These are phyloP conservation scores for Cotesia glomerata DNA, from an alignment of 1,140 invertebrate species.

Conservation along the genomic window DNA sequence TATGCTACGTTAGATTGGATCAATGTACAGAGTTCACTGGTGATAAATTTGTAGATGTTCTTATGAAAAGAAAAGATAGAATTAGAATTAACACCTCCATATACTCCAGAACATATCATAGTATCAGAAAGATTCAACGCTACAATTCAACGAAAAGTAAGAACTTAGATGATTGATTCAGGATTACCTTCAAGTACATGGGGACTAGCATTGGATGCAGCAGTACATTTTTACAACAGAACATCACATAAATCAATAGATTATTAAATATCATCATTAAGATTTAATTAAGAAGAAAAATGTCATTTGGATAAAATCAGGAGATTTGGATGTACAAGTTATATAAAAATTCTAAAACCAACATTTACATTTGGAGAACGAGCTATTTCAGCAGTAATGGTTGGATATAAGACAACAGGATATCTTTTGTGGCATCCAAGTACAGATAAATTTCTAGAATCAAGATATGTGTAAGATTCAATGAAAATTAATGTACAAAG, in stretches of 20 bases:
- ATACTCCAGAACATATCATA: constrained; percentile 52
- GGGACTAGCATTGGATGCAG: constrained; percentile 46
- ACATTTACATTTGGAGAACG: background rate
- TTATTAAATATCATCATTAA: background rate
- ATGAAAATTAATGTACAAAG: constrained; percentile 14
- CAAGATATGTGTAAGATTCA: constrained; percentile 19
- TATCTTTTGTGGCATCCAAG: background rate
- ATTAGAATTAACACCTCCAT: constrained; percentile 28
- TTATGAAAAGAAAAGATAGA: constrained; percentile 21
- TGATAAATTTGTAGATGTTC: constrained; percentile 14
- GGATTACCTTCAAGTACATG: constrained; percentile 44
- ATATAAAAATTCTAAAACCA: constrained; percentile 22
- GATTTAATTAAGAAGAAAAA: constrained; percentile 4
- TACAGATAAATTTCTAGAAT: constrained; percentile 15
- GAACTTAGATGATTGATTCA: constrained; percentile 43
- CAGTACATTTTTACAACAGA: constrained; percentile 44
- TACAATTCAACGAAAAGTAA: constrained; percentile 41
- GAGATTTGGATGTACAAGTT: constrained; percentile 15
- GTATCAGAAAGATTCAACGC: constrained; percentile 49
- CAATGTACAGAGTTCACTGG: constrained; percentile 32
- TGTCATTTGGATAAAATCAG: constrained; percentile 15
- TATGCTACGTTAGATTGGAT: background rate
- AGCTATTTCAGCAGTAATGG: background rate
- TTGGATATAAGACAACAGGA: constrained; percentile 13
- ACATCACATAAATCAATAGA: constrained; percentile 34